phyloP scores from a whole-genome alignment of 1,140 invertebrate species.

The Dufourea novaeangliae region DNA sequence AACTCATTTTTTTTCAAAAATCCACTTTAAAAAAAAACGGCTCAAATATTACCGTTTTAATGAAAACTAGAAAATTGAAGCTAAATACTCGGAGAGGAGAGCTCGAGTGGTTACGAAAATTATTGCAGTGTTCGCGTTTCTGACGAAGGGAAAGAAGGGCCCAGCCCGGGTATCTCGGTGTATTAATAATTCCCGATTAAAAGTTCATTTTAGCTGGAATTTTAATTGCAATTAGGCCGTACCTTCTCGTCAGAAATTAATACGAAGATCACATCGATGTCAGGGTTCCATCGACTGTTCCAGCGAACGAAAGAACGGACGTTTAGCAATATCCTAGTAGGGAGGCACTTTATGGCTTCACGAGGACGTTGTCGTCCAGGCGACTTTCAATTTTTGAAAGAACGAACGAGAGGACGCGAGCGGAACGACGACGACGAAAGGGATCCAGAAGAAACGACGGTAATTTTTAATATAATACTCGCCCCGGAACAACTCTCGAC shows the following conservation, averaged over 20 bases:
- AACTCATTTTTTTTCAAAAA: too few species aligned
- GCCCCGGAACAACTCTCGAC: constrained; percentile 23
- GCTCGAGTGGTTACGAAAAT: neutral
- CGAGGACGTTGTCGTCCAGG: neutral
- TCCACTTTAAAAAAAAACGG: too few species aligned
- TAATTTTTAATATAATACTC: constrained; percentile 39
- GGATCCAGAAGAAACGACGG: neutral
- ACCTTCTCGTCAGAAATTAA: constrained; percentile 38
- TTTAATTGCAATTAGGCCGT: constrained; percentile 44
- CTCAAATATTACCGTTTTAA: too few species aligned
- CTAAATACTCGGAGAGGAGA: too few species aligned
- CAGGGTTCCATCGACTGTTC: neutral
- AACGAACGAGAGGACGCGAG: neutral
- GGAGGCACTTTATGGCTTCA: constrained; percentile 1
- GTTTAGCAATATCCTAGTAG: constrained; percentile 6
- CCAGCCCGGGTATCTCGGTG: neutral
- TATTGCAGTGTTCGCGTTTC: neutral
- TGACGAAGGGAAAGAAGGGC: neutral
- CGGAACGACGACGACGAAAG: neutral
- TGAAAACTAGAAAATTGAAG: too few species aligned
- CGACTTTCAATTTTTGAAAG: constrained; percentile 5
- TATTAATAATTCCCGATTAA: constrained; percentile 45
- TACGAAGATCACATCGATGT: constrained; percentile 26
- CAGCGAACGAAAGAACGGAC: neutral
- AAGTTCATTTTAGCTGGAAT: constrained; percentile 46